Conservation (phyloP, 2,797 vertebrate genomes). For the Falco peregrinus region DNA sequence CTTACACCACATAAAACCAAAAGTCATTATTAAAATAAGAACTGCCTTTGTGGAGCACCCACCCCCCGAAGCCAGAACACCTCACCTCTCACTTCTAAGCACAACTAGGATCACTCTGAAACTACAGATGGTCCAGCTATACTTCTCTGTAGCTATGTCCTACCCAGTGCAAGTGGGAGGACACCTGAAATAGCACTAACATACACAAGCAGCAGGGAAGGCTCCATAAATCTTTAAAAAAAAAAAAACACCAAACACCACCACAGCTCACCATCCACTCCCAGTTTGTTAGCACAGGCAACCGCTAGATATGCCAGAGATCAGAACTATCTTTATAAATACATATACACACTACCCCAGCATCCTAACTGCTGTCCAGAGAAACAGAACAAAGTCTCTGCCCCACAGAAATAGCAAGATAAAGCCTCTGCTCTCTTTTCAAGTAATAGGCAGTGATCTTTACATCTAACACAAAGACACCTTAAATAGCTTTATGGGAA, state of each 20-base stretch:
- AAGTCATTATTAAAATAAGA: neutral
- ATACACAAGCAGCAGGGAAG: neutral
- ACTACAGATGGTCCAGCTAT: too few relatives aligned
- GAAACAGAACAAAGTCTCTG: neutral
- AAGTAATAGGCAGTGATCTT: neutral
- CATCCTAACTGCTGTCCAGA: neutral
- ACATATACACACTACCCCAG: rapidly evolving
- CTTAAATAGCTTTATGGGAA: neutral
- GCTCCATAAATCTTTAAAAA: neutral
- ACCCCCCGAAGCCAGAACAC: neutral
- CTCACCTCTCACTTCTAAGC: neutral
- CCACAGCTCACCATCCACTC: neutral
- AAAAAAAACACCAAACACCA: neutral
- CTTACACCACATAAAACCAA: neutral
- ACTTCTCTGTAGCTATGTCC: neutral
- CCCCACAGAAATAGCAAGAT: neutral
- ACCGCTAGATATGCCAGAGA: neutral
- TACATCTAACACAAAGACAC: neutral
- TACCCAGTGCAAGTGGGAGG: neutral
- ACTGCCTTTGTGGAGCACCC: neutral
- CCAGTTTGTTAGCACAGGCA: neutral
- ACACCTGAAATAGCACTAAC: neutral
- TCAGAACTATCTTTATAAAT: neutral
- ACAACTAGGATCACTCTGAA: neutral
- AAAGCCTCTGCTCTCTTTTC: neutral